These are phyloP conservation scores for Gorsachius magnificus DNA, from an alignment of 2,797 vertebrate species.

Conservation along the genomic window DNA sequence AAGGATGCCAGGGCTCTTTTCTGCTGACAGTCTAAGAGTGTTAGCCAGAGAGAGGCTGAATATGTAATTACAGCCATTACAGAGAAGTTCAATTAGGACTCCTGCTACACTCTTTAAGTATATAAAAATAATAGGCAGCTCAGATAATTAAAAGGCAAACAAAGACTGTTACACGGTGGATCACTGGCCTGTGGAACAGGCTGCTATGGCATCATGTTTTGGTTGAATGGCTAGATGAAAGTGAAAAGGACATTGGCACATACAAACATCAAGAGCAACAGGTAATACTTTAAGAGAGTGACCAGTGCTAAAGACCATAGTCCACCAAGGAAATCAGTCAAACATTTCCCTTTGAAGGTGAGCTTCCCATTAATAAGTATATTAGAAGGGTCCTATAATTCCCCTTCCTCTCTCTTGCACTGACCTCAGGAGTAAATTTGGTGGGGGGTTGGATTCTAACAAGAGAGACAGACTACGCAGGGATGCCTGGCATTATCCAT, in stretches of 20 bases:
- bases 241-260: neutral
- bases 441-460: neutral
- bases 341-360: neutral
- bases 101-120: neutral
- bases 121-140: neutral
- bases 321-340: neutral
- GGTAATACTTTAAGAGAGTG: neutral
- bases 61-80: neutral
- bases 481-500: neutral
- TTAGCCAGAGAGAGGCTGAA: neutral
- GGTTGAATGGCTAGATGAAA: neutral
- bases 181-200: neutral
- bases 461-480: neutral
- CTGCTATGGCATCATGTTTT: neutral
- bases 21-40: neutral
- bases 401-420: neutral
- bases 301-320: neutral
- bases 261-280: neutral
- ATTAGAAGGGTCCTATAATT: neutral
- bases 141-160: neutral
- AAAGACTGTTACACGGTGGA: neutral
- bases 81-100: neutral
- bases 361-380: neutral
- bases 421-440: neutral
- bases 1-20: neutral